Evolutionary conservation across 1,140 invertebrate genomes (phyloP), one percentile per base, ranked within the genome.

Genomic region (Globodera rostochiensis): DNA sequence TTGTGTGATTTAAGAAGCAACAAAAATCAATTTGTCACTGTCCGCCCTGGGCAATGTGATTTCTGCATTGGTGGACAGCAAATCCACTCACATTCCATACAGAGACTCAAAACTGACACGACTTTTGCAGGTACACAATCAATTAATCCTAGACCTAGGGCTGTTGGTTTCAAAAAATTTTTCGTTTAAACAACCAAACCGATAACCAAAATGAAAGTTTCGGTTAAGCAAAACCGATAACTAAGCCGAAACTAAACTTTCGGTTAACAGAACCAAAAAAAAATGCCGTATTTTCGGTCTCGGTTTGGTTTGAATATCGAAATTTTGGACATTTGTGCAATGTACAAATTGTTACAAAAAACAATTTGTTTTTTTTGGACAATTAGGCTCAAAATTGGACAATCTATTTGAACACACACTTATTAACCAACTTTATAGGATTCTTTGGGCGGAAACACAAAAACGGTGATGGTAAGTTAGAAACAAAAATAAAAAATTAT

Each of bases 31-130:
- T 91, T 92, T 97, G 85, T 95, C 95, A 3, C 91, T 98, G 7
- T 97, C 96, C 64, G 95, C 95, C 7, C 91, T 98, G 81, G 95
- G 95, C 46, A 98, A 98, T 92, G 96, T 98, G 13, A 98, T 98
- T 84, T 96, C 95, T 25, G 95, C 96, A 1, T 91, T 98, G 70
- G 95, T 96, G 0, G 89, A 94, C 95, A 91, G 93, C 91, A 25
- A 95, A 93, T 91, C 95, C 93, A 83, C 93, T 93, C 91, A 94
- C 84, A 91, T 97, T 84, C 96, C 96, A 5, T 97, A 97, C 91
- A 92, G 96, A 90, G 95, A 97, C 90, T 96, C 95, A 9, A 98
- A 98, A 91, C 91, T 98, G 50, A 98, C 96, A 1, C 92, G 96
- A 74, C 92, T 97, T 64, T 91, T 98, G 70, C 95, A 97, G 91